These are phyloP conservation scores for Eidolon dupreanum DNA, from an alignment of 2,797 vertebrate species.

Conservation along the genomic window DNA sequence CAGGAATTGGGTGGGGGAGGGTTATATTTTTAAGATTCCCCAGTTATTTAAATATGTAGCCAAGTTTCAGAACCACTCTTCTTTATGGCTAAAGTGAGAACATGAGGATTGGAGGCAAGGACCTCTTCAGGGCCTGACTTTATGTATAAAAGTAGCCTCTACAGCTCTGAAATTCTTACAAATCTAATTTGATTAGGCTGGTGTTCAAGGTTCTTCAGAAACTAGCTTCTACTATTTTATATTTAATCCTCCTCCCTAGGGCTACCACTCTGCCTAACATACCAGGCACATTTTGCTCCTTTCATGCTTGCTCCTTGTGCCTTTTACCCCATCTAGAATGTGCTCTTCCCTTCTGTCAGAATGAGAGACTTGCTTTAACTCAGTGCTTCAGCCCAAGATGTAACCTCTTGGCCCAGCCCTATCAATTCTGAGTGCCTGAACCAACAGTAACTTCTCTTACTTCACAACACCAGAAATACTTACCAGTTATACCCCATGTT, in stretches of 20 bases:
- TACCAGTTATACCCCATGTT: background rate
- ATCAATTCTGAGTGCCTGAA: background rate
- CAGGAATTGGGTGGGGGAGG: background rate
- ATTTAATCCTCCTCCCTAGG: background rate
- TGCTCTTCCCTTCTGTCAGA: background rate
- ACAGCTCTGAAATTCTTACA: background rate
- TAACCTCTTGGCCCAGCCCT: background rate
- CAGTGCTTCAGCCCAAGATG: background rate
- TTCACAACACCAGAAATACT: background rate
- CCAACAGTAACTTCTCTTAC: background rate
- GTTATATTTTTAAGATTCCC: background rate
- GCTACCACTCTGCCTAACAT: rapidly evolving
- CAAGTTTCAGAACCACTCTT: background rate
- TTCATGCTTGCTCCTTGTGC: background rate
- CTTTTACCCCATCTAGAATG: background rate
- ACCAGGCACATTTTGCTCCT: background rate
- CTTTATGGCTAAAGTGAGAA: background rate
- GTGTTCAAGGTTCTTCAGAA: background rate
- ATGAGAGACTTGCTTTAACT: background rate
- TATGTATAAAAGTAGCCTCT: background rate
- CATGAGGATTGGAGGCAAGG: background rate
- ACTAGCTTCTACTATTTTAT: background rate
- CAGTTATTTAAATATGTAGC: background rate
- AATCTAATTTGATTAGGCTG: background rate
- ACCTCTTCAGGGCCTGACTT: background rate